Evolutionary conservation across 1,140 invertebrate genomes (phyloP), one percentile per base, ranked within the genome.

Genomic region (Drosophila murphyi): DNA sequence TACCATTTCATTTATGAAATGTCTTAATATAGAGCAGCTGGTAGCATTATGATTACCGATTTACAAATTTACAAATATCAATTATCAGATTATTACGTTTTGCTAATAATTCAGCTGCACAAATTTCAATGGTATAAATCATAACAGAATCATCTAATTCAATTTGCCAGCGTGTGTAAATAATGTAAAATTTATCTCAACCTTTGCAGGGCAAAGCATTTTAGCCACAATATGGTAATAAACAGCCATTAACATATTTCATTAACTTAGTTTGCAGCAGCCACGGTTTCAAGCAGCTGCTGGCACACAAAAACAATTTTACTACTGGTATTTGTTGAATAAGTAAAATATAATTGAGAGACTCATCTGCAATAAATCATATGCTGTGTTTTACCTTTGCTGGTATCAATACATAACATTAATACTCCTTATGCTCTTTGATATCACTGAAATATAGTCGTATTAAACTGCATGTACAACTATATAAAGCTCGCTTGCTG

Each of bases 81-180:
- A 88, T 82, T 88, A 88, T 79, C 80, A 76, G 76, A 67, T 87
- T 78, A 76, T 72, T 72, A 34, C 67, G 71, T 62, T 72, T 51
- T 59, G 35, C 50, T 31, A 63, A 48, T 50, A 63, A 45, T 35
- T 47, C 29, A 34, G 34, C 8, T 50, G 32, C 31, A 54, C 56
- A 34, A 61, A 39, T 45, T 39, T 28, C 12, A 39, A 5, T 12
- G 37, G 43, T 12, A 56, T 59, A 41, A 55, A 52, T 45, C 60
- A 48, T 51, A 57, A 41, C 45, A 64, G 74, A 60, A 35, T 76
- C 60, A 76, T 78, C 71, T 62, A 78, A 86, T 82, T 86, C 62
- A 69, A 78, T 67, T 87, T 78, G 74, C 50, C 68, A 56, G 60
- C 73, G 67, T 86, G 69, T 86, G 54, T 63, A 83, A 81, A 83